Base-by-base conservation (phyloP, 2,888 invertebrate species). In the Campoletis raptor region DNA sequence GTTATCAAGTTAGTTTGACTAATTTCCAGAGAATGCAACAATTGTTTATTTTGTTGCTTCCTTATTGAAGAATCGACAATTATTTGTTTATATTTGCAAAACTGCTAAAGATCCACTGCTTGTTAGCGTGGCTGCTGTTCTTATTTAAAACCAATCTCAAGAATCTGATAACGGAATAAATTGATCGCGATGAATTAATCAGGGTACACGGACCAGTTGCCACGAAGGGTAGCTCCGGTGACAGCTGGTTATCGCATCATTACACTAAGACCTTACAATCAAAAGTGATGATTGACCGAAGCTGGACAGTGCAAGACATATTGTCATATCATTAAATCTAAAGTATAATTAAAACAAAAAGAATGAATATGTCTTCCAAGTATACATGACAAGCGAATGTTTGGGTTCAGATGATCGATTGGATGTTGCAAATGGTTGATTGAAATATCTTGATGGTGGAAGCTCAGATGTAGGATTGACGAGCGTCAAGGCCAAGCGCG, bases 381-480 rank as follows among this genome's bases (percentile, higher is more conserved):
- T 12, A 42, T 42, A 42, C 5, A 15, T 24, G 12, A 40, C 1
- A 21, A 67, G 40, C n/a, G 67, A 42, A 67, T 67, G 9, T 67
- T 37, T 67, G 1, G 42, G 21, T 21, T 24, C 21, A 42, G 12
- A 40, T 21, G 69, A 69, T 69, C 42, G 42, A 72, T 72, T 8
- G 30, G 36, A 54, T n/a, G 37, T 24, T 42, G 40, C 24, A 12
- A 61, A 42, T 57, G 24, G 9, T 76, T 30, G 82, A 82, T 79
- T 79, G 69, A 64, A 82, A 74, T 64, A 21, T 72, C 52, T 36
- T 9, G 30, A 21, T 40, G 66, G 18, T 24, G 45, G 40, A 64
- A 45, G 69, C 36, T 40, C 61, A 48, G 18, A 15, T 4, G 45
- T 6, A 48, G 45, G 21, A 18, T 67, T 74, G 61, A 40, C 18